Evolutionary conservation across 2,888 invertebrate genomes (phyloP).

Genomic region (Cryptus armator): DNA sequence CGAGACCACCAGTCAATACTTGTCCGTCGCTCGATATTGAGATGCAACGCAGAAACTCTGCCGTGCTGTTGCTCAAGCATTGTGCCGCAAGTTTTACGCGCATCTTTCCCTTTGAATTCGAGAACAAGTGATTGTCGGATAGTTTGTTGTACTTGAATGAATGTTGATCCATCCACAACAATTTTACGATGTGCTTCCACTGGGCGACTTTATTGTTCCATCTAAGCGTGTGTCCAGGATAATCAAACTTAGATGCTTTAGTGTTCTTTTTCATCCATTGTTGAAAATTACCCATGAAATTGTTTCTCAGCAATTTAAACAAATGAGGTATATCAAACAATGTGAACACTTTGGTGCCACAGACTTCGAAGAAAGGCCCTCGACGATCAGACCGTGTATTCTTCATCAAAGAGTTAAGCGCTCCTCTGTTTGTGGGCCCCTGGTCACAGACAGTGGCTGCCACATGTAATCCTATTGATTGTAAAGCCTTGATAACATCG

Average conservation of each 20-base stretch:
- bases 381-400: too few species aligned
- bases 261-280: too few species aligned
- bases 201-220: not conserved
- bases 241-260: too few species aligned
- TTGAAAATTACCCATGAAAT: too few species aligned
- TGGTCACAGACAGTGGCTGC: conserved; percentile 42
- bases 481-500: conserved; percentile 32
- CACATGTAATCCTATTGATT: conserved; percentile 32
- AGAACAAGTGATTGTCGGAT: conserved; percentile 25
- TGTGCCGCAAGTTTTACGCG: conserved; percentile 42
- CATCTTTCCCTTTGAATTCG: conserved; percentile 52
- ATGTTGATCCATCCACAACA: not conserved
- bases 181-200: not conserved
- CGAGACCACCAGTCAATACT: not conserved
- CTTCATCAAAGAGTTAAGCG: not conserved
- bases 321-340: too few species aligned
- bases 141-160: not conserved
- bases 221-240: too few species aligned
- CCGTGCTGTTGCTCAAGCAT: conserved; percentile 14
- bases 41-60: conserved; percentile 13
- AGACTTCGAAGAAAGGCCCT: too few species aligned
- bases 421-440: conserved; percentile 32
- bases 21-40: not conserved
- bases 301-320: too few species aligned
- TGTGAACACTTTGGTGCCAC: too few species aligned